These are phyloP conservation scores for Bergia sp. DNA, from an alignment of 92 coral and sea anemone species.

Conservation along the genomic window DNA sequence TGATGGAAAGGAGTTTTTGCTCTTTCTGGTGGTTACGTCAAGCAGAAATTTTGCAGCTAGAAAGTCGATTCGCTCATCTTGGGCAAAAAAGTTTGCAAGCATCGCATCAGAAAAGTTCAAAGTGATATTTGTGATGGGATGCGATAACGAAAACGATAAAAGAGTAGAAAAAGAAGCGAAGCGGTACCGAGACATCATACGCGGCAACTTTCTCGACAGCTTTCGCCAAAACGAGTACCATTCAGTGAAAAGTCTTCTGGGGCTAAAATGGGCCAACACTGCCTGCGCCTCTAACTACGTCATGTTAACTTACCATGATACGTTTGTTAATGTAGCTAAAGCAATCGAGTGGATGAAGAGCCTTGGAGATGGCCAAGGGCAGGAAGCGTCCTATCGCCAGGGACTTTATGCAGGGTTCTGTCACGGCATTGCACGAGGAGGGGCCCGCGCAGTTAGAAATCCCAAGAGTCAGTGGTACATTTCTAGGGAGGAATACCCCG, in stretches of 20 bases:
- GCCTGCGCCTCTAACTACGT: conserved; percentile 68
- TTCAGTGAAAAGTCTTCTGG: conserved; percentile 71
- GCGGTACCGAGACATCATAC: conserved; percentile 64
- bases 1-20: conserved; percentile 51
- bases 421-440: conserved; percentile 59
- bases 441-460: conserved; percentile 67
- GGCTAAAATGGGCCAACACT: conserved; percentile 76
- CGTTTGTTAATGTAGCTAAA: conserved; percentile 74
- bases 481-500: conserved; percentile 72
- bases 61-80: conserved; percentile 77
- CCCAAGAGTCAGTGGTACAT: conserved; percentile 76
- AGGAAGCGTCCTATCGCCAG: not conserved
- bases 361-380: conserved; percentile 30
- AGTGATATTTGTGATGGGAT: conserved; percentile 73
- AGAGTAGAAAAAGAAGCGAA: conserved; percentile 72
- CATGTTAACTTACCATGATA: conserved; percentile 62
- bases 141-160: conserved; percentile 69
- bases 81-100: conserved; percentile 63
- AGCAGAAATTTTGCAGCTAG: conserved; percentile 78
- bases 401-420: conserved; percentile 82
- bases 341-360: conserved; percentile 56
- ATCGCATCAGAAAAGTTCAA: conserved; percentile 47
- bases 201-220: conserved; percentile 71
- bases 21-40: conserved; percentile 69
- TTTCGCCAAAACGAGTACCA: conserved; percentile 77